Evolutionary conservation across 2,113 vertebrate genomes (phyloP), one percentile per base, ranked within the genome.

Genomic region (Dolichallabes microphthalmus): DNA sequence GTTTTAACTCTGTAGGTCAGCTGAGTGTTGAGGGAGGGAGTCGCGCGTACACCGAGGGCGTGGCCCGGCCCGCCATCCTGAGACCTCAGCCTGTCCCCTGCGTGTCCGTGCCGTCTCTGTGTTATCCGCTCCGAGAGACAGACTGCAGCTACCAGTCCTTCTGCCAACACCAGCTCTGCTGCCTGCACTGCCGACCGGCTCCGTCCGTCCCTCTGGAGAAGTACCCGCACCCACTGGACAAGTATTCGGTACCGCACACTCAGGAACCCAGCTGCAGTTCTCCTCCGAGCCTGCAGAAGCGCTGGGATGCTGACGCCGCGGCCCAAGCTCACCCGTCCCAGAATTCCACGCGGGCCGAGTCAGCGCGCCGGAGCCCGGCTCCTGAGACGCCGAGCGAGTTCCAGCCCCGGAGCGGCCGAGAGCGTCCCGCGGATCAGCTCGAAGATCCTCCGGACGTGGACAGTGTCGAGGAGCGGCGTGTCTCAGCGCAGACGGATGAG

Each of bases 21-120:
- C 94, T 99, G 87, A 94, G 95, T 74, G 90, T 96, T 45, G 98
- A 99, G 91, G 95, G 95, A 11, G 97, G 94, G 78, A 94, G 92
- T 52, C 82, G 93, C 77, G 80, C 95, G 61, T 96, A 94, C 85
- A 86, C 96, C 11, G 96, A 96, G 3, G 84, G 93, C 50, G 83
- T 94, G 15, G 89, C 93, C 63, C 96, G 94, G 88, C 93, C 95
- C 85, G 93, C 88, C 52, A 90, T 95, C 15, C 94, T 96, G 83
- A 94, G 95, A 20, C 92, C 95, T 0, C 95, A 96, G 60, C 91
- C 96, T 11, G 85, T 96, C 27, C 88, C 96, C 78, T 96, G 94
- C 88, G 93, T 94, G 30, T 91, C 94, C 80, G 93, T 93, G 74
- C 92, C 95, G 8, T 84, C 92, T 27, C 87, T 95, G 0, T 96